Evolutionary conservation across 2,113 vertebrate genomes (phyloP), one percentile per base, ranked within the genome.

Genomic region (Sebastes fasciatus): DNA sequence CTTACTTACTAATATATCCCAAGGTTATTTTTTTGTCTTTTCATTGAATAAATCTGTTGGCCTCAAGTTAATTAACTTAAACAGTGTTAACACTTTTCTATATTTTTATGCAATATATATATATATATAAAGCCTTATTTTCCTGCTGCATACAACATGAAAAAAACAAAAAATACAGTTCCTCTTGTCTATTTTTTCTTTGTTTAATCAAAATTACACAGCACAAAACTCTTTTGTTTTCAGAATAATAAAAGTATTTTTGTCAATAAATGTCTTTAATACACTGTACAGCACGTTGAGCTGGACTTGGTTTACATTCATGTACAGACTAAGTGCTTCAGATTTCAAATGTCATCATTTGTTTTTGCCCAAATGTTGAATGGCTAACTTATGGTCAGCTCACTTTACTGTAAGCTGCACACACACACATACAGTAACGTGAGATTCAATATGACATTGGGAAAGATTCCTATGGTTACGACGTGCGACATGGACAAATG

Each of bases 211-310:
- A 78, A 81, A 77, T 14, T 40, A 40, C 46, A 79, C 40, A 64
- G 40, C 63, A 62, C 49, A 74, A 16, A 69, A 58, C 7, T 72
- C 13, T n/a, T 71, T 13, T 67, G 12, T 80, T 83, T 34, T 64
- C 51, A 23, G 51, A 76, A 65, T 62, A 85, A 88, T 86, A 87
- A 87, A 84, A 66, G 21, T 84, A 84, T 89, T 92, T 91, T 92
- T 90, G 57, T 85, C 82, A 85, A 84, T 80, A 69, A 63, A 80
- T 45, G 2, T 87, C 34, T 86, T 60, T 64, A 80, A 87, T 71
- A 83, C 5, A 71, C 48, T 67, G 61, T 17, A 64, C 65, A 64
- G 13, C 11, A 66, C 6, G 51, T 23, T 63, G 21, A 34, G 14
- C 23, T 45, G 21, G 9, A 70, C 46, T 46, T 52, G 16, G 4